Base-by-base conservation (phyloP, 2,113 vertebrate species). In the Beaufortia kweichowensis region DNA sequence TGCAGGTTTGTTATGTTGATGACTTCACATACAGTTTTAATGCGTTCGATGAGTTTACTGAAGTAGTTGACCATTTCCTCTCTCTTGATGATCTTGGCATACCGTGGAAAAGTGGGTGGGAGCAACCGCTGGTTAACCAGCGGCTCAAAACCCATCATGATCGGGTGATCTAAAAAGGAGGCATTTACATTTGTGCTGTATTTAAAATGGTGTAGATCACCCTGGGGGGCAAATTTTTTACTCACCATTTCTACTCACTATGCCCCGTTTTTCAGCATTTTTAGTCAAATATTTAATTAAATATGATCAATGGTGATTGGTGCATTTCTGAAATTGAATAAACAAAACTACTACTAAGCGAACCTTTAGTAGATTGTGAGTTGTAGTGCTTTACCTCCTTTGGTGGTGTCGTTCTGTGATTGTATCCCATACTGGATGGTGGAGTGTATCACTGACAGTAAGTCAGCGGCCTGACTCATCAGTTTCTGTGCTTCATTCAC, bases 141-240 rank as follows among this genome's bases (percentile, higher is more conserved):
- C 0, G 97, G 97, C 79, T 99, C 97, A 87, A 99, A 99, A 12
- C 97, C 97, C 97, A 99, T 99, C 97, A 98, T 98, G 86, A 99
- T 98, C 28, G 97, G 96, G 81, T 99, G 97, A 91, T 98, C 97
- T 99, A 89, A 77, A 17, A 73, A 55, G 23, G 6, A 14, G 28
- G 15, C 43, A 46, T 4, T 14, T n/a, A n/a, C n/a, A n/a, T n/a
- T n/a, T n/a, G n/a, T n/a, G 9, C 9, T 35, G 5, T 3, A 35
- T 3, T 35, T 35, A 1, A 35, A 5, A 35, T 35, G 2, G 33
- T 7, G 5, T 35, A 9, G 33, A 9, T 35, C 33, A 35, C 6
- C 33, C 43, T 15, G 4, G 14, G 43, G 4, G 43, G 3, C 15
- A n/a, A n/a, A n/a, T n/a, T n/a, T n/a, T n/a, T n/a, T n/a, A n/a